These are phyloP conservation scores for Drosophila orosa DNA, from an alignment of 1,140 invertebrate species.

Conservation along the genomic window DNA sequence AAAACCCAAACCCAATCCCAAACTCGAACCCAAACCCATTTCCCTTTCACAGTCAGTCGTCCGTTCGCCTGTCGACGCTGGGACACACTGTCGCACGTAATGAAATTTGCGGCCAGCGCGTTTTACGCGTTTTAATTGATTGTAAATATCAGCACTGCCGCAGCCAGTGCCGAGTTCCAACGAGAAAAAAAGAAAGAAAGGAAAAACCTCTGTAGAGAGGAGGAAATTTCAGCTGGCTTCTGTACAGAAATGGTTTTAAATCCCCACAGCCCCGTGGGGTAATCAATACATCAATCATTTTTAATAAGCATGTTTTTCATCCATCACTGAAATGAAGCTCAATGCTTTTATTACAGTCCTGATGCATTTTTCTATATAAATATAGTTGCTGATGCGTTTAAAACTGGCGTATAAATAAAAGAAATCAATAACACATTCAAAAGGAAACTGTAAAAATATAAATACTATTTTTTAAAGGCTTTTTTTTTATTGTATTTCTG, in stretches of 20 bases:
- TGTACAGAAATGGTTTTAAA: neutral
- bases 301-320: conserved; percentile 19
- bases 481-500: no score
- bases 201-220: neutral
- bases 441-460: neutral
- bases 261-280: neutral
- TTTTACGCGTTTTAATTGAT: conserved; percentile 78
- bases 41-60: conserved; percentile 42
- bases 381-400: neutral
- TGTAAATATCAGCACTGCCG: conserved; percentile 74
- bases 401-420: neutral
- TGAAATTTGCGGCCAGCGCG: conserved; percentile 75
- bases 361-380: neutral
- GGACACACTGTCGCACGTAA: conserved; percentile 57
- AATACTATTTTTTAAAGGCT: neutral
- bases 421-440: neutral
- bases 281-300: conserved; percentile 27
- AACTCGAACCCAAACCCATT: conserved; percentile 28
- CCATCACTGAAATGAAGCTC: neutral
- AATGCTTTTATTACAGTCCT: neutral
- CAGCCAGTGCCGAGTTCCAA: conserved; percentile 26
- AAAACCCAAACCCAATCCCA: conserved; percentile 15
- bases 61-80: conserved; percentile 17
- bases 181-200: neutral
- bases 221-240: conserved; percentile 5